Percentiles rank a stretch among this genome's conserved stretches.
These are phyloP conservation scores for Tribolium madens DNA, from an alignment of 1,140 invertebrate species.

Conservation along the genomic window DNA sequence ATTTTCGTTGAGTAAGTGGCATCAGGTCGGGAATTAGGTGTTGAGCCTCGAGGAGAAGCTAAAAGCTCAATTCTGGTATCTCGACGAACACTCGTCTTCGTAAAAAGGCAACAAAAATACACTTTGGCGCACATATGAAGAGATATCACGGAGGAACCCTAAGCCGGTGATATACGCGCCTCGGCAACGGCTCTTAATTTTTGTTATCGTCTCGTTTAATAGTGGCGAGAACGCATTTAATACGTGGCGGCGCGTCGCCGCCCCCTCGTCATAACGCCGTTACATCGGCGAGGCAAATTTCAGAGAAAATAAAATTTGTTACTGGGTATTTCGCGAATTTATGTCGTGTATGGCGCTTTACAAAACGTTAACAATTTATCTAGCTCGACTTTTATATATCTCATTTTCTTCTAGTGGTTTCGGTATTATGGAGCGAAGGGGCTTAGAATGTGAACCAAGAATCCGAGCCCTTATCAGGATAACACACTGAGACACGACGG, in stretches of 20 bases:
- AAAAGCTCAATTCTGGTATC: constrained; percentile 52
- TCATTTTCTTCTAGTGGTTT: constrained; percentile 56
- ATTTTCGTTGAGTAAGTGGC: constrained; percentile 42
- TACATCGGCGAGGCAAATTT: constrained; percentile 45
- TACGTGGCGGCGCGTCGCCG: constrained; percentile 24
- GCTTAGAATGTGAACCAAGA: constrained; percentile 49
- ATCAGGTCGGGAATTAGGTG: constrained; percentile 41
- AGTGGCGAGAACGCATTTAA: constrained; percentile 48
- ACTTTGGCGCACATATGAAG: constrained; percentile 52
- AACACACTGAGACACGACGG: constrained; percentile 46
- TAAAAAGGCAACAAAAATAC: constrained; percentile 54
- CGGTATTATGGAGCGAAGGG: constrained; percentile 16
- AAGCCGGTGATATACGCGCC: constrained; percentile 52
- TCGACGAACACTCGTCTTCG: constrained; percentile 52
- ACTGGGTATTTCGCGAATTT: constrained; percentile 51
- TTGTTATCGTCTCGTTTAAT: constrained; percentile 53
- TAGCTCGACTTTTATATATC: constrained; percentile 59
- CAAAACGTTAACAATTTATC: constrained; percentile 59
- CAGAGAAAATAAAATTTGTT: constrained; percentile 51
- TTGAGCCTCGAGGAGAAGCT: constrained; percentile 39
- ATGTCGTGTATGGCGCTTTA: constrained; percentile 54
- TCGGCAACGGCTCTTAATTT: constrained; percentile 54
- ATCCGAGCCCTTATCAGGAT: constrained; percentile 50
- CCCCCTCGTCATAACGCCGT: constrained; percentile 36
- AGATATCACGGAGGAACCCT: constrained; percentile 49